Percentiles rank a stretch among this genome's conserved stretches.
phyloP scores from a whole-genome alignment of 2,888 invertebrate genomes.

The Caenorhabditis japonica region DNA sequence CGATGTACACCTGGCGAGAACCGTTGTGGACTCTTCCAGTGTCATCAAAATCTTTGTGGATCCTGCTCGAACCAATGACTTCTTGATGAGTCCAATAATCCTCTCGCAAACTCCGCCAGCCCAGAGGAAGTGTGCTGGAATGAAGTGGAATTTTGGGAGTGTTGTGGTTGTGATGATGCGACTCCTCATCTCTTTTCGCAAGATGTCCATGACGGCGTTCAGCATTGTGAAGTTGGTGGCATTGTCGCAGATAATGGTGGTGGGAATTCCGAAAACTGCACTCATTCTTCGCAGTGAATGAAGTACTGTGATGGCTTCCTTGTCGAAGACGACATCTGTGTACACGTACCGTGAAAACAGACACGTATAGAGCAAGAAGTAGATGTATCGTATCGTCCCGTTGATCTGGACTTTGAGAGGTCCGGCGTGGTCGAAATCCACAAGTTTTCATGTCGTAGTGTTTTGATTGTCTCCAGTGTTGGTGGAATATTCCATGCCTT shows the following conservation, averaged over 20 bases:
- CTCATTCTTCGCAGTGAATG: conserved; percentile 9
- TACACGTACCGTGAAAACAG: conserved; percentile 5
- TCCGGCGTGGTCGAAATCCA: conserved; percentile 72
- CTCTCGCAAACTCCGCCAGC: conserved; percentile 79
- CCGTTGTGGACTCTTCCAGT: not conserved
- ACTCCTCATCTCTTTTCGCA: not conserved
- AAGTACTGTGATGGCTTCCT: conserved; percentile 2
- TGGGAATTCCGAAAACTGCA: conserved; percentile 17
- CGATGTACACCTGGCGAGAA: not conserved
- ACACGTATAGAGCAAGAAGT: conserved; percentile 21
- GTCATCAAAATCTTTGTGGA: not conserved
- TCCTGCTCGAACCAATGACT: not conserved
- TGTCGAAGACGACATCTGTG: not conserved
- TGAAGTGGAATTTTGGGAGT: conserved; percentile 73
- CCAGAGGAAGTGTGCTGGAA: conserved; percentile 76
- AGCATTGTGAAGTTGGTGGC: conserved; percentile 7
- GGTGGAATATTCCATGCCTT: no score
- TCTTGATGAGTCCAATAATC: conserved; percentile 70
- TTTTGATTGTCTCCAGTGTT: conserved; percentile 68
- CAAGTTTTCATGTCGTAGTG: conserved; percentile 65
- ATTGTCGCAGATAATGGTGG: conserved; percentile 11
- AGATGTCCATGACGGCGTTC: not conserved
- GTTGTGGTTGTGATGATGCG: not conserved
- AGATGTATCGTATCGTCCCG: not conserved
- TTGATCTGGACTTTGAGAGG: conserved; percentile 64